These are phyloP conservation scores for Clarias pachynema DNA, from an alignment of 2,797 vertebrate genomes.

Conservation along the genomic window DNA sequence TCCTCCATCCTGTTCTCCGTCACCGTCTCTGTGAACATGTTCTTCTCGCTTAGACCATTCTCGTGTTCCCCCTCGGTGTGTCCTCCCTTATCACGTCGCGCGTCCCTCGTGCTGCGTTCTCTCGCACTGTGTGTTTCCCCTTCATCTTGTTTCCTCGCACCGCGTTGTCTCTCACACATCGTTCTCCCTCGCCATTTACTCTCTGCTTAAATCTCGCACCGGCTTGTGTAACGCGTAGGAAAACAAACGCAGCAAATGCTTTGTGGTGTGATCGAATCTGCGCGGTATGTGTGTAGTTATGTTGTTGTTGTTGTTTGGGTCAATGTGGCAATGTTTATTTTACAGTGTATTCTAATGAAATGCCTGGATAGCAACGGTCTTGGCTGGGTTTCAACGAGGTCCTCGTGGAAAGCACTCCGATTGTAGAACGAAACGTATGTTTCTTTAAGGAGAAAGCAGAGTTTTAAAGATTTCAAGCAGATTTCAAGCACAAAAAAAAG, in stretches of 20 bases:
- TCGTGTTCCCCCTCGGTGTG: no score
- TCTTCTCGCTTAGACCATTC: no score
- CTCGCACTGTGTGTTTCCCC: no score
- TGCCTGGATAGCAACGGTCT: neutral
- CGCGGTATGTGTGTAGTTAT: neutral
- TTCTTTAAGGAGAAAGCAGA: neutral
- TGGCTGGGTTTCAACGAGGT: neutral
- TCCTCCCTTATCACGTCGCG: no score
- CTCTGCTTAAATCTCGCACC: neutral
- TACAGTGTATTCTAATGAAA: no score
- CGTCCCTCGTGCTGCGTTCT: no score
- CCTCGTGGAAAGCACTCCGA: neutral
- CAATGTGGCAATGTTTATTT: neutral
- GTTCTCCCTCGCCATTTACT: neutral
- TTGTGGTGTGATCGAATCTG: neutral
- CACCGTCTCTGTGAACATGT: no score
- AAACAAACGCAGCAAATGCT: neutral
- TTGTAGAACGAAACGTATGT: neutral
- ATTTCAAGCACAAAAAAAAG: neutral
- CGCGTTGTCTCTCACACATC: neutral
- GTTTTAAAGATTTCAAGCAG: neutral
- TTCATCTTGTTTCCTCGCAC: neutral
- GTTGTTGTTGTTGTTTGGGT: neutral
- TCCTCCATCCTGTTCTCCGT: neutral
- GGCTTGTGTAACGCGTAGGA: neutral